Base-by-base conservation (phyloP, 2,113 vertebrate species). In the Eurystomus gularis region DNA sequence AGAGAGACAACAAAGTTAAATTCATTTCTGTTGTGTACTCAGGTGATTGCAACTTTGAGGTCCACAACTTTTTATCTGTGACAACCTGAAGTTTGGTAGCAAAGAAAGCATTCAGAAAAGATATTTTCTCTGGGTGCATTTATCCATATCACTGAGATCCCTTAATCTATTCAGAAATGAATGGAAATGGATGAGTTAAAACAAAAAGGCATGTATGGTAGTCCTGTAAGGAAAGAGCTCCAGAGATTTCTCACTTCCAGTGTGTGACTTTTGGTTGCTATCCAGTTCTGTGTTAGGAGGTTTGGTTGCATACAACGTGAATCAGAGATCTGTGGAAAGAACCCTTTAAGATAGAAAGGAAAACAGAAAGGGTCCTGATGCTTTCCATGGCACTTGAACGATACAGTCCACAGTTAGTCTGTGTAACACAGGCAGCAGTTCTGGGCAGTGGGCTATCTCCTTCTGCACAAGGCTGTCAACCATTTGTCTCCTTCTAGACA, bases 121-220 rank as follows among this genome's bases (percentile, higher is more conserved):
- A 12, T 55, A 11, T 55, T 82, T 85, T 72, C 8, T 88, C 40
- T 0, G 2, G 57, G 54, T 77, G 18, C 31, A 72, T 62, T 54
- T 68, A 82, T 54, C 46, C 1, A 2, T 48, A 35, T 40, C 9
- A 29, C 13, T 31, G 31, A 28, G 13, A 24, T 79, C 33, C 42
- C 64, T 75, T 52, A 55, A 76, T 26, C 11, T 58, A 13, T 28
- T 58, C 49, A 62, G 17, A 82, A 82, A 31, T 35, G 17, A 87
- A 76, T 57, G 17, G n/a, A 84, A 62, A 57, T 0, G 2, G n/a
- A 40, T 39, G 20, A 54, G 8, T 1, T 11, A 20, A 42, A 57
- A 18, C 52, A 57, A 29, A 33, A 42, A 11, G 6, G 2, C 1
- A 0, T 28, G 3, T n/a, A 16, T 51, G 15, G 15, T 4, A 37